Evolutionary conservation across 2,113 vertebrate genomes (phyloP).

Genomic region (Neotragus pygmaeus): DNA sequence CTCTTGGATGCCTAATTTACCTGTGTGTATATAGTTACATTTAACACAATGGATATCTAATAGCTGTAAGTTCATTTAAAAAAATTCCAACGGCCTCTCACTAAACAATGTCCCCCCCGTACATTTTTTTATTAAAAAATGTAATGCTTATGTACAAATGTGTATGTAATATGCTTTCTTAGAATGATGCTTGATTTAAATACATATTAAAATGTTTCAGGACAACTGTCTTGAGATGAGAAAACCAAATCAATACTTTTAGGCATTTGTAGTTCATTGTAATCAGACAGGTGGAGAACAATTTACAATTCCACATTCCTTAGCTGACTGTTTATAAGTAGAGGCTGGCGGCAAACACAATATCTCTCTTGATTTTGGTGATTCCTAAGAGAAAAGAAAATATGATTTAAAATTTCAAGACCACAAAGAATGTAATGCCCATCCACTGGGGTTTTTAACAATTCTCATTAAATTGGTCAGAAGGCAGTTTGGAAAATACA

Average conservation of each 20-base stretch:
- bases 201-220: conserved; percentile 72
- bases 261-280: background rate
- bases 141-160: conserved; percentile 88
- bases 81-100: conserved; percentile 73
- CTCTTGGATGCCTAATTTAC: conserved; percentile 80
- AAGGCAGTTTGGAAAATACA: background rate
- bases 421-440: background rate
- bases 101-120: conserved; percentile 76
- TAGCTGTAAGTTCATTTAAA: conserved; percentile 74
- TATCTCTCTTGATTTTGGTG: conserved; percentile 98
- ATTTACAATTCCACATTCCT: background rate
- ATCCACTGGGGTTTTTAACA: background rate
- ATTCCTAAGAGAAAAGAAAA: conserved; percentile 84
- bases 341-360: conserved; percentile 97
- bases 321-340: conserved; percentile 84
- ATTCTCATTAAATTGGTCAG: background rate
- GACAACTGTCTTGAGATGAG: conserved; percentile 59
- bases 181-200: conserved; percentile 73
- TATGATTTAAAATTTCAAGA: background rate
- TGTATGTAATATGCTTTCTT: conserved; percentile 79
- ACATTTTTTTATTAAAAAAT: conserved; percentile 88
- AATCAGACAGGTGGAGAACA: background rate
- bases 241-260: background rate
- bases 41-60: conserved; percentile 80
- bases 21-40: conserved; percentile 84